A percentile compares a stretch with the other conserved stretches of the same genome.
These are phyloP conservation scores for Pipa parva DNA, from an alignment of 2,113 vertebrate genomes.

Conservation along the genomic window DNA sequence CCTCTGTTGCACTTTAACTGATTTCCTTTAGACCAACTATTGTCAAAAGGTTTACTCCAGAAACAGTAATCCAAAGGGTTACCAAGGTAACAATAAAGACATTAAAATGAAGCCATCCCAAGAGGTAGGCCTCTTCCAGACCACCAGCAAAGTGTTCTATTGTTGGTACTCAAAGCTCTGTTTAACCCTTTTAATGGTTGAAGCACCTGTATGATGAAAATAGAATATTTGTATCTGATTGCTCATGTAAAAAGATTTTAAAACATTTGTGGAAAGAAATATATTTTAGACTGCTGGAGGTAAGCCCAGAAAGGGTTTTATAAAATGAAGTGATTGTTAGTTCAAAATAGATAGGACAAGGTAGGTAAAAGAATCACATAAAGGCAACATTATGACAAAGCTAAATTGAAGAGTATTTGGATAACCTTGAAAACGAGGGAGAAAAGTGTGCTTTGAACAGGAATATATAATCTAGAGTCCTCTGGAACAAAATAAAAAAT, in stretches of 20 bases:
- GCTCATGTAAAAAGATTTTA: not conserved
- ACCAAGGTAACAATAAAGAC: constrained; percentile 59
- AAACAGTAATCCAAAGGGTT: constrained; percentile 57
- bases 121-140: constrained; percentile 17
- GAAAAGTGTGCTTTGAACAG: too few relatives aligned
- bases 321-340: too few relatives aligned
- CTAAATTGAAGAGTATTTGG: too few relatives aligned
- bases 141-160: not conserved
- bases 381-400: too few relatives aligned
- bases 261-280: not conserved
- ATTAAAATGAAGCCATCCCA: constrained; percentile 50
- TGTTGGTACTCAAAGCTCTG: too few relatives aligned
- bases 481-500: too few relatives aligned
- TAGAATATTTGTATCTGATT: not conserved
- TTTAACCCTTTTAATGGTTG: too few relatives aligned
- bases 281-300: not conserved
- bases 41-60: constrained; percentile 52
- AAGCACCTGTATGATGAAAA: not conserved
- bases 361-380: too few relatives aligned
- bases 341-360: too few relatives aligned
- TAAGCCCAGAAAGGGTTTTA: too few relatives aligned
- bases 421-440: too few relatives aligned
- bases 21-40: constrained; percentile 56
- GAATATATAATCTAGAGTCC: too few relatives aligned
- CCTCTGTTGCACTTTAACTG: constrained; percentile 54